Evolutionary conservation across 2,113 vertebrate genomes (phyloP).

Genomic region (Gambusia affinis): DNA sequence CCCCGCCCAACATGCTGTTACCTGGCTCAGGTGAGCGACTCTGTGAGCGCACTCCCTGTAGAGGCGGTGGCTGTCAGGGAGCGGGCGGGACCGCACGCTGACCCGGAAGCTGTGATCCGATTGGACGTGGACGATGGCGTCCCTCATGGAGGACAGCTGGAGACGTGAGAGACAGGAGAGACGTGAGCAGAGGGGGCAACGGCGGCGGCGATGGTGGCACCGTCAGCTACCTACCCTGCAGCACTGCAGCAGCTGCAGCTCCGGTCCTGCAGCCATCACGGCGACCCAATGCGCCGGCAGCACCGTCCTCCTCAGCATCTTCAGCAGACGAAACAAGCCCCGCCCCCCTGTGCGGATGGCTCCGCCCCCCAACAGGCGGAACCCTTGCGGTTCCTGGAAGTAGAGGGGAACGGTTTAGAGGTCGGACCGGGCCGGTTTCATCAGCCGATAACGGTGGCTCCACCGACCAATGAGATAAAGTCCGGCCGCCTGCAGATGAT

Average conservation of each 20-base stretch:
- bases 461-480: slow-evolving; percentile 10
- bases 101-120: slow-evolving; percentile 6
- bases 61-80: slow-evolving; percentile 3
- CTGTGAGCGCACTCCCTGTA: neutral
- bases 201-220: no score
- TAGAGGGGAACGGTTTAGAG: neutral
- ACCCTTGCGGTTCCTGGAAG: neutral
- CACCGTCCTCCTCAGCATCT: neutral
- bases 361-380: neutral
- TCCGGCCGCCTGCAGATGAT: neutral
- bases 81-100: neutral
- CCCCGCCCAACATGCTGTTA: neutral
- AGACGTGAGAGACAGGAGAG: neutral
- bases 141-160: slow-evolving; percentile 28
- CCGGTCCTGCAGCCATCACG: slow-evolving; percentile 13
- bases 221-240: neutral
- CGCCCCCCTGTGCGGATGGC: neutral
- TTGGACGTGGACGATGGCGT: slow-evolving; percentile 26
- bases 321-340: neutral
- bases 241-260: slow-evolving; percentile 37
- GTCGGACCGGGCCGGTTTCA: neutral
- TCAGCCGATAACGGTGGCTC: neutral
- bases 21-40: slow-evolving; percentile 14
- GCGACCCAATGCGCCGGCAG: slow-evolving; percentile 30
- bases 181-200: no score